These are phyloP conservation scores for Trissolcus basalis DNA, from an alignment of 1,140 invertebrate species.

Conservation along the genomic window DNA sequence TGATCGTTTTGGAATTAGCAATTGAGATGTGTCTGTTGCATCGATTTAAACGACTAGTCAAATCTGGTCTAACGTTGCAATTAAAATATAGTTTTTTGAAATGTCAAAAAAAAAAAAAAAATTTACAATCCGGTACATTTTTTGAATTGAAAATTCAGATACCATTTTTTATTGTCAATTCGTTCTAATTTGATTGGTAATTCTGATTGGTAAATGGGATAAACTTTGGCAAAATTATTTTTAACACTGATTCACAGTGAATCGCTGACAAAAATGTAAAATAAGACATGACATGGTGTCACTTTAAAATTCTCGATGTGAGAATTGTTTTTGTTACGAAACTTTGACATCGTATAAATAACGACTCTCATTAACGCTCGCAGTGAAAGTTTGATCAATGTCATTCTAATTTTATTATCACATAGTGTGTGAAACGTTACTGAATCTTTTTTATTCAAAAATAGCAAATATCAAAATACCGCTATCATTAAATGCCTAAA, in stretches of 20 bases:
- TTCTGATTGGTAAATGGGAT: too few species aligned
- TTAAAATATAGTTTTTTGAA: background rate
- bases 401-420: slow-evolving; percentile 52
- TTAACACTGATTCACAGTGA: slow-evolving; percentile 38
- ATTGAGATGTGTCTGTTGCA: slow-evolving; percentile 15
- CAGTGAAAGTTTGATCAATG: slow-evolving; percentile 56
- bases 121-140: too few species aligned
- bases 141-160: too few species aligned
- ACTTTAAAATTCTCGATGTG: slow-evolving; percentile 23
- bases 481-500: too few species aligned
- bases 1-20: slow-evolving; percentile 8
- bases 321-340: slow-evolving; percentile 54
- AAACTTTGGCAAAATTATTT: slow-evolving; percentile 40
- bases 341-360: slow-evolving; percentile 54
- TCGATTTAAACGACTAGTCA: background rate
- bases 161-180: too few species aligned
- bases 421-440: slow-evolving; percentile 6
- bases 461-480: background rate
- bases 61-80: background rate
- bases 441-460: slow-evolving; percentile 20
- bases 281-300: slow-evolving; percentile 21
- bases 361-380: slow-evolving; percentile 48
- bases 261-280: slow-evolving; percentile 27
- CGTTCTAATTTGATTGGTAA: too few species aligned
- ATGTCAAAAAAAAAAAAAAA: too few species aligned